Conservation (phyloP, 2,888 invertebrate genomes). For the Hydrotaea diabolus region DNA sequence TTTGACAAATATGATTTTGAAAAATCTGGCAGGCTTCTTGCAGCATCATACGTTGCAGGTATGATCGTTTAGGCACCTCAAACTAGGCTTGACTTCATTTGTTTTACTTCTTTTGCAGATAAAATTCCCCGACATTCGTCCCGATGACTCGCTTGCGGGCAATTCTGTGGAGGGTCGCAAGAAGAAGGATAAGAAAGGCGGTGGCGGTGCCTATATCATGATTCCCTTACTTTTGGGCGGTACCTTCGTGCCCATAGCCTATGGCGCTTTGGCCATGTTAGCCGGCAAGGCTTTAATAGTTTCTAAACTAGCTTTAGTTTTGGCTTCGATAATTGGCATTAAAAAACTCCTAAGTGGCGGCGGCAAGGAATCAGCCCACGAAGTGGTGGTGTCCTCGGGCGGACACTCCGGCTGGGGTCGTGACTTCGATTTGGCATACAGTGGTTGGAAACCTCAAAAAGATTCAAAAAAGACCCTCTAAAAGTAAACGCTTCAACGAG, state of each 20-base stretch:
- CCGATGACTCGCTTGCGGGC: slow-evolving; percentile 80
- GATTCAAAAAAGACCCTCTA: slow-evolving; percentile 74
- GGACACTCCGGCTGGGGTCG: slow-evolving; percentile 89
- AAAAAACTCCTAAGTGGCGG: slow-evolving; percentile 89
- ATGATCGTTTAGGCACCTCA: slow-evolving; percentile 66
- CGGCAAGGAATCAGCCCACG: slow-evolving; percentile 85
- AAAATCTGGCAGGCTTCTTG: slow-evolving; percentile 88
- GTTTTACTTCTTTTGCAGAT: slow-evolving; percentile 81
- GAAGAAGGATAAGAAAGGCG: slow-evolving; percentile 85
- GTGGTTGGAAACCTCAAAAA: slow-evolving; percentile 81
- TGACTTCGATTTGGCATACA: slow-evolving; percentile 84
- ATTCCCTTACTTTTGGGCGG: slow-evolving; percentile 91
- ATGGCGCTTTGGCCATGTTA: slow-evolving; percentile 90
- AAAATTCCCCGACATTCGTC: slow-evolving; percentile 87
- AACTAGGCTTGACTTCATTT: background rate
- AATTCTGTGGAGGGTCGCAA: slow-evolving; percentile 83
- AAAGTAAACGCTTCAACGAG: background rate
- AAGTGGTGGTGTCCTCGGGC: slow-evolving; percentile 87
- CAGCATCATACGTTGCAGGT: slow-evolving; percentile 90
- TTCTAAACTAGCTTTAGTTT: slow-evolving; percentile 90
- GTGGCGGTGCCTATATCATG: slow-evolving; percentile 85
- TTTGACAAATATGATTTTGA: slow-evolving; percentile 88
- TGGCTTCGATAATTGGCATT: slow-evolving; percentile 91
- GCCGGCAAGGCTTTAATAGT: slow-evolving; percentile 93
- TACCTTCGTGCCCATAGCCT: slow-evolving; percentile 90